phyloP scores from a whole-genome alignment of 2,797 vertebrate species.

The Lepilemur ruficaudatus region DNA sequence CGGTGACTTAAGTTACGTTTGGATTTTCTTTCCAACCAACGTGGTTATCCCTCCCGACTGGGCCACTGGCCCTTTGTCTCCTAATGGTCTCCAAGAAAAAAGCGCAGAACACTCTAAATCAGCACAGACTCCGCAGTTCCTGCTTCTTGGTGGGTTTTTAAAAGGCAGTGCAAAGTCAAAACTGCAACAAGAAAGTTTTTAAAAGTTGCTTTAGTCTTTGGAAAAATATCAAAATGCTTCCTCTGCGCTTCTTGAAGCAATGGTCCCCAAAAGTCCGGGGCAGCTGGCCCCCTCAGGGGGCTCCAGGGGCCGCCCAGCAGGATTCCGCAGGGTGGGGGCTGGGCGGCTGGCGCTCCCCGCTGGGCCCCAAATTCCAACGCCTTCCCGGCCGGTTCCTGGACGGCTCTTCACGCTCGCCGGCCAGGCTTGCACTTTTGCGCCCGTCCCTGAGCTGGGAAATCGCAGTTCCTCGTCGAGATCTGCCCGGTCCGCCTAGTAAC shows the following conservation, averaged over 20 bases:
- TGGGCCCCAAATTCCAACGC: conserved; percentile 63
- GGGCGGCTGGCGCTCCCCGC: conserved; percentile 7
- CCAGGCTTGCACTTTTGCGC: conserved; percentile 66
- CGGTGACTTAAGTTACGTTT: background rate
- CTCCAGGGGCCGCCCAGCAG: background rate
- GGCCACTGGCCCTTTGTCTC: conserved; percentile 55
- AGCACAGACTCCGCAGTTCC: background rate
- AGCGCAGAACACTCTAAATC: conserved; percentile 4
- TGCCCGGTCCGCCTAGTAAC: conserved; percentile 94
- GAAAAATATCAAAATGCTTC: background rate
- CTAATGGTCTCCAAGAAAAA: background rate
- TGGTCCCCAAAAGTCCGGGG: background rate
- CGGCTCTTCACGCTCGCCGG: conserved; percentile 59
- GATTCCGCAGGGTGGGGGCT: conserved; percentile 11
- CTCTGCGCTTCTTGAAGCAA: background rate
- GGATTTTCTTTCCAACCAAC: background rate
- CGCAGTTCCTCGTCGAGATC: conserved; percentile 86
- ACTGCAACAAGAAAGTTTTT: background rate
- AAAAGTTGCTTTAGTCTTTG: background rate
- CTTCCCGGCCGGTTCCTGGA: conserved; percentile 67
- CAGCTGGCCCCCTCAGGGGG: background rate
- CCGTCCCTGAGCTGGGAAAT: conserved; percentile 76
- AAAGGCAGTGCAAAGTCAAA: background rate
- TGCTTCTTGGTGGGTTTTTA: background rate
- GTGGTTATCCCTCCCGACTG: background rate